Evolutionary conservation across 2,797 vertebrate genomes (phyloP).

Genomic region (Luscinia megarhynchos): DNA sequence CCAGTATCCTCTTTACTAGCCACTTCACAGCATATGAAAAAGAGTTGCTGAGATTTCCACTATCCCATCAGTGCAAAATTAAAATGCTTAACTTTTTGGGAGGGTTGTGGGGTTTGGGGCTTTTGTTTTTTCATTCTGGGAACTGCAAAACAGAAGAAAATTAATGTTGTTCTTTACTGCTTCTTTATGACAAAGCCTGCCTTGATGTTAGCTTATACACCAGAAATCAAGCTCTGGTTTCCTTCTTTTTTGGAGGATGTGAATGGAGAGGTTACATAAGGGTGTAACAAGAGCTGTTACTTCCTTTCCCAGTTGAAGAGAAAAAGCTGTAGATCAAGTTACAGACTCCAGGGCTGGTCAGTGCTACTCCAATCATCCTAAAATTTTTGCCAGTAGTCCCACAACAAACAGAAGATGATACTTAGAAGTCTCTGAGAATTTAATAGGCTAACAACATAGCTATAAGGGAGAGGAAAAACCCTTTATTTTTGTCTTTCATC

Average conservation of each 20-base stretch:
- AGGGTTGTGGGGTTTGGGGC: accelerated
- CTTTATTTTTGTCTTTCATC: background rate
- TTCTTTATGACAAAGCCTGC: conserved; percentile 7
- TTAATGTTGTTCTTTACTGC: background rate
- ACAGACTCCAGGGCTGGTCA: conserved; percentile 16
- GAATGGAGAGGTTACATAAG: conserved; percentile 64
- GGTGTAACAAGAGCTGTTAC: conserved; percentile 66
- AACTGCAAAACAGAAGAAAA: conserved; percentile 1
- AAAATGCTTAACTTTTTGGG: background rate
- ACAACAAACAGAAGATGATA: background rate
- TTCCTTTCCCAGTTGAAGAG: conserved; percentile 52
- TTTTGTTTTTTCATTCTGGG: background rate
- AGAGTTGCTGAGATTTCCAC: background rate
- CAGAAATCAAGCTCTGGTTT: conserved; percentile 41
- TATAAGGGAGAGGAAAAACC: background rate
- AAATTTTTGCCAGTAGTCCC: background rate
- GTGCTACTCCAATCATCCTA: background rate
- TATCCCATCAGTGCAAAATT: background rate
- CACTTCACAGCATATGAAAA: background rate
- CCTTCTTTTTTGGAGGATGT: conserved; percentile 42
- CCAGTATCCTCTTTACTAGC: background rate
- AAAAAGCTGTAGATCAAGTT: conserved; percentile 62
- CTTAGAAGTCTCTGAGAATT: background rate
- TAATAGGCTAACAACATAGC: background rate
- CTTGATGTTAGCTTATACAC: conserved; percentile 29